Evolutionary conservation across 1,140 invertebrate genomes (phyloP).

Genomic region (Aporrectodea caliginosa): DNA sequence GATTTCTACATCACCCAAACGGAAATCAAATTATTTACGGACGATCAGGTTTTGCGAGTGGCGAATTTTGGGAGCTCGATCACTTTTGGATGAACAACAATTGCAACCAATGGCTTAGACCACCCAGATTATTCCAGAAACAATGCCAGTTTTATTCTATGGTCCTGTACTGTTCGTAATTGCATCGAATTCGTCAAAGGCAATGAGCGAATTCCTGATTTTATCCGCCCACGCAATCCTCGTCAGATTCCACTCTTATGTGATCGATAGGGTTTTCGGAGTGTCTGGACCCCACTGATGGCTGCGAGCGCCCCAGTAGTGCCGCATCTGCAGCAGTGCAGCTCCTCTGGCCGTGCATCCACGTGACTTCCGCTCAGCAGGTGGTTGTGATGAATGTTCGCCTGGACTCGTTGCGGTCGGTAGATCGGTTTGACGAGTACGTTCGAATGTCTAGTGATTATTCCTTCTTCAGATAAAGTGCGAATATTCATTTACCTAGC

Average conservation of each 20-base stretch:
- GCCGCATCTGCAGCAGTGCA: slow-evolving; percentile 23
- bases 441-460: slow-evolving; percentile 18
- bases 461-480: no score
- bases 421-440: slow-evolving; percentile 26
- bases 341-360: background rate
- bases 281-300: slow-evolving; percentile 29
- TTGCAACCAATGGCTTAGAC: no score
- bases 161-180: slow-evolving; percentile 12
- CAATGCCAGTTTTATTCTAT: no score
- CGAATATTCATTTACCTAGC: no score
- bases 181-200: slow-evolving; percentile 23
- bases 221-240: background rate
- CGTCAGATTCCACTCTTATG: slow-evolving; percentile 15
- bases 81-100: no score
- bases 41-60: no score
- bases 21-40: no score
- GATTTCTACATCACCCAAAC: no score
- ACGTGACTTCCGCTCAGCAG: background rate
- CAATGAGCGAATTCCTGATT: slow-evolving; percentile 12
- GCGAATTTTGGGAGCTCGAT: no score
- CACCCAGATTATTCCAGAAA: no score
- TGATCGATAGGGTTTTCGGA: slow-evolving; percentile 15
- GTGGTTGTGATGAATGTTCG: slow-evolving; percentile 25
- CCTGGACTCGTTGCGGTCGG: slow-evolving; percentile 5
- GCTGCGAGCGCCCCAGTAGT: slow-evolving; percentile 28